Conservation (phyloP, 2,888 invertebrate species). For the Eristalis pertinax region DNA sequence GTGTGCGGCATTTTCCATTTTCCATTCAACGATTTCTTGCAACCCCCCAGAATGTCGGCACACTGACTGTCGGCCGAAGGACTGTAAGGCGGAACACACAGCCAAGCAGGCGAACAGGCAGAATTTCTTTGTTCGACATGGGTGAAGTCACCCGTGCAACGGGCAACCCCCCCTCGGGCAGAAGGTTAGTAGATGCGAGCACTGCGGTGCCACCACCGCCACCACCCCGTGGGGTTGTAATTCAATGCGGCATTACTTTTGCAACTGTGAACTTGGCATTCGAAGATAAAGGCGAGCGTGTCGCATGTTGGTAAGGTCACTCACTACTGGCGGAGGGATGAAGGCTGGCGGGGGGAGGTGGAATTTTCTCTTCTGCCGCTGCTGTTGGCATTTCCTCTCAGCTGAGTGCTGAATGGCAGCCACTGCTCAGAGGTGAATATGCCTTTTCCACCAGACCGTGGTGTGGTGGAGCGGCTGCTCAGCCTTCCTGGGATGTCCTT, state of each 20-base stretch:
- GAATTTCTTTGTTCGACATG: conserved; percentile 53
- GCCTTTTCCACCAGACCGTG: not conserved
- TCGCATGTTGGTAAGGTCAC: conserved; percentile 65
- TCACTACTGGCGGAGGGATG: conserved; percentile 1
- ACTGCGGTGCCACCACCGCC: conserved; percentile 41
- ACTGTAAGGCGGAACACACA: not conserved
- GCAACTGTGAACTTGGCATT: conserved; percentile 69
- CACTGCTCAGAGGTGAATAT: conserved; percentile 22
- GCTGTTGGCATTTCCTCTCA: not conserved
- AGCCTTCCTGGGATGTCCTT: conserved; percentile 48
- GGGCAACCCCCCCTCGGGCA: conserved; percentile 64
- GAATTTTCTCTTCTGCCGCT: conserved; percentile 33
- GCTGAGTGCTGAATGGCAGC: conserved; percentile 54
- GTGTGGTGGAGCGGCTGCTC: not conserved
- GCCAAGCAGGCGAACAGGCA: not conserved
- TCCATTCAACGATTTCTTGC: conserved; percentile 62
- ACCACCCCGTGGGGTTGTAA: conserved; percentile 43
- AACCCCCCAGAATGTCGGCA: conserved; percentile 47
- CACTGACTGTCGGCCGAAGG: conserved; percentile 36
- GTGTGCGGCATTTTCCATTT: conserved; percentile 64
- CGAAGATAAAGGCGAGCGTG: conserved; percentile 49
- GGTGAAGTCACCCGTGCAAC: conserved; percentile 65
- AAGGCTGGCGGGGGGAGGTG: conserved; percentile 33
- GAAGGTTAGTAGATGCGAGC: conserved; percentile 51
- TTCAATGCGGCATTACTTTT: conserved; percentile 57